Percentiles rank a stretch among this genome's conserved stretches.
Conservation (phyloP, 2,888 invertebrate genomes). For the Adineta ricciae region DNA sequence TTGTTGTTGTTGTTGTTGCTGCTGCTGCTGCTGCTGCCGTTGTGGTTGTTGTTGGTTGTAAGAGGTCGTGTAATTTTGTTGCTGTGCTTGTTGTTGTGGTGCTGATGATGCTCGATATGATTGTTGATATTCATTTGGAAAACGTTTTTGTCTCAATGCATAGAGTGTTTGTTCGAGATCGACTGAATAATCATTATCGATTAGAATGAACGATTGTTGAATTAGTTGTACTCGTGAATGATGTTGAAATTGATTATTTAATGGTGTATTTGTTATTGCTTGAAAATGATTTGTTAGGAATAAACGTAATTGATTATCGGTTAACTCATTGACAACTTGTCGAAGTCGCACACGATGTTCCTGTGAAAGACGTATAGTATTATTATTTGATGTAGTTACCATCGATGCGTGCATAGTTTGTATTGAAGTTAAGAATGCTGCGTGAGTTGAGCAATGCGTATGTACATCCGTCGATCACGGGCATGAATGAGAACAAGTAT, state of each 20-base stretch:
- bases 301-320: neutral
- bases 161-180: neutral
- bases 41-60: neutral
- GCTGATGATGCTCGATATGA: neutral
- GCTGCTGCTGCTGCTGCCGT: too few species aligned
- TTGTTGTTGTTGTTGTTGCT: neutral
- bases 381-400: neutral
- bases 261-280: neutral
- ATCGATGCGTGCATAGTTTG: neutral
- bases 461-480: neutral
- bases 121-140: neutral
- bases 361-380: neutral
- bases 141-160: neutral
- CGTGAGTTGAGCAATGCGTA: neutral
- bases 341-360: neutral
- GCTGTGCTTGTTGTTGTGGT: neutral
- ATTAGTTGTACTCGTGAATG: neutral
- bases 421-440: too few species aligned
- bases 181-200: neutral
- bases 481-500: neutral
- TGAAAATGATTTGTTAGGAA: neutral
- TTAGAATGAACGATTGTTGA: neutral
- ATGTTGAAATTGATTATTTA: neutral
- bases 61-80: neutral
- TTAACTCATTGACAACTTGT: neutral